Evolutionary conservation across 2,888 invertebrate species (phyloP), one percentile per base, ranked within the genome.

Genomic region (Halocaridina rubra): DNA sequence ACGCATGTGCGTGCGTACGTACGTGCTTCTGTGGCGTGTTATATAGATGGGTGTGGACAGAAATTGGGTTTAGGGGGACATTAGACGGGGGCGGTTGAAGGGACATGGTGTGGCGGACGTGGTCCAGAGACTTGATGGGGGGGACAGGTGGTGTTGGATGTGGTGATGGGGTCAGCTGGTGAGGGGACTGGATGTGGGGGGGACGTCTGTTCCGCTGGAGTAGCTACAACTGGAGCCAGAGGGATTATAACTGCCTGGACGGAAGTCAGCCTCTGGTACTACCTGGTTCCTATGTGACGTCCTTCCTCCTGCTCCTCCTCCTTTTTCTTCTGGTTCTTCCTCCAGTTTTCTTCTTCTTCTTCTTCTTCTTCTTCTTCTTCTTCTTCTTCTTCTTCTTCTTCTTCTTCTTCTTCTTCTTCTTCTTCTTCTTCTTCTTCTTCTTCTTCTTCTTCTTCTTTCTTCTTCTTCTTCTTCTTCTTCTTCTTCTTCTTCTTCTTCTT

Each of bases 191-290:
- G 69, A 27, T 32, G 22, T 53, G 10, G 75, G 29, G 39, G 4
- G 67, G 75, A 82, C 82, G 82, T 82, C 77, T 82, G 82, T 82
- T 82, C 82, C 82, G 82, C 78, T 82, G 78, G 82, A 82, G 82
- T 82, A 82, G 64, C 82, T 82, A 82, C 82, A 78, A 78, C 71
- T 72, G 82, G 77, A n/a, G 77, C 77, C 77, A 77, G 77, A 24
- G 82, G 82, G 82, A n/a, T n/a, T 77, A 77, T 77, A 46, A 64
- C n/a, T 61, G 27, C 64, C n/a, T 53, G 53, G 53, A 53, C 53
- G 46, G n/a, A n/a, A n/a, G n/a, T n/a, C 72, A 32, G 46, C 74
- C 74, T n/a, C 29, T 53, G 27, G 24, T 53, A 46, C 71, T 22
- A 16, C 71, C 71, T 19, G 33, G 33, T 72, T 39, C 33, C 71